Evolutionary conservation across 2,113 vertebrate genomes (phyloP), one percentile per base, ranked within the genome.

Genomic region (Propithecus coquereli): DNA sequence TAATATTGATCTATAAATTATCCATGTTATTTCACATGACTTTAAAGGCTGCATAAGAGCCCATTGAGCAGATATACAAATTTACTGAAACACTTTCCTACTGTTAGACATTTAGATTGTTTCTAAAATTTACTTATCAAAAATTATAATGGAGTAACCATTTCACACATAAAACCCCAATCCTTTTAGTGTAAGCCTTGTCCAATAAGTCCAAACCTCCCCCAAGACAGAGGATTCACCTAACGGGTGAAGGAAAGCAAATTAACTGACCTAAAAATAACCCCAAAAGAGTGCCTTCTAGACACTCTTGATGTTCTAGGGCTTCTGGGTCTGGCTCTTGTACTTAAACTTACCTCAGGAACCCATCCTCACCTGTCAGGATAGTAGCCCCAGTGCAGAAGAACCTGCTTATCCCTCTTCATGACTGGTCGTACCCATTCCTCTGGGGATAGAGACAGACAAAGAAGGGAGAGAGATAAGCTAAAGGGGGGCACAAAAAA

Each of bases 401-500:
- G 98, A 96, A 99, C 99, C 98, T 99, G 99, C 93, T 99, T 99
- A 97, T 99, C 99, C 20, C 99, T 99, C 98, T 99, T 99, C 99
- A 99, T 99, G 90, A 99, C 99, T 0, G 99, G 99, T 66, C 99
- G 99, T n/a, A 99, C 99, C 99, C 99, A 99, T 98, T 99, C 99
- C 98, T 99, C 99, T 99, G 98, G 0, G 30, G 50, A 97, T 0
- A 97, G 90, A 95, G 40, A 97, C 54, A 97, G 0, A 20, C 73
- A 34, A 68, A 20, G 76, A n/a, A 70, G 10, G 12, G 47, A 86
- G 61, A 71, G 18, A 88, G 20, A 77, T 95, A 63, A 96, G 86
- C 79, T 96, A 57, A 93, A 83, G 65, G 34, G 52, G 13, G 47
- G 68, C 32, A 76, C 43, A 65, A 54, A 88, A 95, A 59, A 43